A percentile compares a stretch with the other conserved stretches of the same genome.
phyloP scores from a whole-genome alignment of 2,797 vertebrate species.

The Alfaro cultratus region DNA sequence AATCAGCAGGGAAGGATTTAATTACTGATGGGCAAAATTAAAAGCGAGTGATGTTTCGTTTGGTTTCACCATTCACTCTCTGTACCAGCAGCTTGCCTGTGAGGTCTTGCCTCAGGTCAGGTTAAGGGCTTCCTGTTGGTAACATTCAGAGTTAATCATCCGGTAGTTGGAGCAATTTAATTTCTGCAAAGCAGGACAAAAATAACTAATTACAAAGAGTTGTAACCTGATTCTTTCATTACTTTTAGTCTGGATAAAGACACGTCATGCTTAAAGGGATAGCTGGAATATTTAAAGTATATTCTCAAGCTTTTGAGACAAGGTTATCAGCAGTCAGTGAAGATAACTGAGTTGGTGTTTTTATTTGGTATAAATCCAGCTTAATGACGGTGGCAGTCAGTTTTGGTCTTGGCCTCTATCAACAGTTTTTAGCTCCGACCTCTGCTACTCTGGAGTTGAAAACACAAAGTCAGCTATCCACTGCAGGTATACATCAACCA shows the following conservation, averaged over 20 bases:
- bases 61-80: neutral
- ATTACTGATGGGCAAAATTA: slow-evolving; percentile 6
- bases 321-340: neutral
- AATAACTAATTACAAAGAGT: neutral
- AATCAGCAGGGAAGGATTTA: neutral
- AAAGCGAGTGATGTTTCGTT: neutral
- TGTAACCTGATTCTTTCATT: neutral
- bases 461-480: too few relatives aligned
- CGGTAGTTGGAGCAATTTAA: slow-evolving; percentile 8
- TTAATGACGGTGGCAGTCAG: too few relatives aligned
- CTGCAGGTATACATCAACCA: too few relatives aligned
- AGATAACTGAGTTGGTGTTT: neutral
- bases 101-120: slow-evolving; percentile 9
- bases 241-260: slow-evolving; percentile 2
- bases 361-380: neutral
- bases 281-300: neutral
- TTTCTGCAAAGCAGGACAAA: slow-evolving; percentile 29
- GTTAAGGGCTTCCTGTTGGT: slow-evolving; percentile 5
- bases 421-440: too few relatives aligned
- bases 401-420: too few relatives aligned
- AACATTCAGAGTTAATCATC: slow-evolving; percentile 18
- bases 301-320: neutral
- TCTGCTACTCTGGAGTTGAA: too few relatives aligned
- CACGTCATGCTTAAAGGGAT: slow-evolving; percentile 1
- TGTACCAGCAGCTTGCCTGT: neutral